Percentiles rank a stretch among this genome's conserved stretches.
These are phyloP conservation scores for Ametastegia equiseti DNA, from an alignment of 2,888 invertebrate genomes.

Conservation along the genomic window DNA sequence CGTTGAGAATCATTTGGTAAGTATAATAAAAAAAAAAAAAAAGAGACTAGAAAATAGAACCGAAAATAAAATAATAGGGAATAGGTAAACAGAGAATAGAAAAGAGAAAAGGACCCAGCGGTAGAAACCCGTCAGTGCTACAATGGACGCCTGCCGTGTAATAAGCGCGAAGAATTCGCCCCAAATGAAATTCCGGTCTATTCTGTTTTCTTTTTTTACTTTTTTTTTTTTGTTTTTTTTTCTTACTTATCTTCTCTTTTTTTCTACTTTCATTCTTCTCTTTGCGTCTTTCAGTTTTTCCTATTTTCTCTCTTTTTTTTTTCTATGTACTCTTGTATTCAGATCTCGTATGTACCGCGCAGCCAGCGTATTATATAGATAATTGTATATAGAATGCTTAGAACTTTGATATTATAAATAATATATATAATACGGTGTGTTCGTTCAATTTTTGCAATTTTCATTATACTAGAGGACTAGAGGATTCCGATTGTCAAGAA, in stretches of 20 bases:
- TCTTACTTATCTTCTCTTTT: not conserved
- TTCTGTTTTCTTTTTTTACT: conserved; percentile 52
- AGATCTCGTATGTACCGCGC: not conserved
- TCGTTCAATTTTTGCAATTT: too few relatives aligned
- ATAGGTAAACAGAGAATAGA: not conserved
- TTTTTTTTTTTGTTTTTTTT: not conserved
- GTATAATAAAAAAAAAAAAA: not conserved
- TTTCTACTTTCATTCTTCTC: not conserved
- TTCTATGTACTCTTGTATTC: conserved; percentile 21
- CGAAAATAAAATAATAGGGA: not conserved
- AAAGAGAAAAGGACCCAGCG: not conserved
- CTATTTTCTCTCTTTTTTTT: not conserved
- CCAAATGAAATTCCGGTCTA: conserved; percentile 68
- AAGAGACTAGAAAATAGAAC: not conserved
- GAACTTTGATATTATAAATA: too few relatives aligned
- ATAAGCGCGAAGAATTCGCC: conserved; percentile 68
- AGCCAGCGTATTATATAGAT: conserved; percentile 8
- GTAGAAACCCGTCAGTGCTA: conserved; percentile 38
- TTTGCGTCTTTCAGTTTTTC: not conserved
- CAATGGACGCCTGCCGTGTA: conserved; percentile 57
- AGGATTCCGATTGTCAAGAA: too few relatives aligned
- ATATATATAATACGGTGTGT: not conserved
- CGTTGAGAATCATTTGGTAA: not conserved
- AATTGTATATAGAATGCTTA: too few relatives aligned
- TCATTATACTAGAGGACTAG: too few relatives aligned